phyloP scores from a whole-genome alignment of 2,113 vertebrate genomes.

The Petrocephalus microphthalmus region DNA sequence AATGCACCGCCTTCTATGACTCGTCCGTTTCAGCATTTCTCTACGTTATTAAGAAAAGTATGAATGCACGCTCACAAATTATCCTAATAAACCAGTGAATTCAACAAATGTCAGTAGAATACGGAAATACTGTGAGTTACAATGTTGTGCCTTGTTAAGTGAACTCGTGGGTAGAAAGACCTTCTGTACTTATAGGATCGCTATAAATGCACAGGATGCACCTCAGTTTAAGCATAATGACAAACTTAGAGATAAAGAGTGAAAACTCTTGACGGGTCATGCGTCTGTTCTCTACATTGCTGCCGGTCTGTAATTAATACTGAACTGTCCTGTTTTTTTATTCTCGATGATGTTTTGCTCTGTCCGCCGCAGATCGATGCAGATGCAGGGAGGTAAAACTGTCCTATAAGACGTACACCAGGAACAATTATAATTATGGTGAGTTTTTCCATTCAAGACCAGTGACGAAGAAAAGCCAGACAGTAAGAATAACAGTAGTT shows the following conservation, averaged over 20 bases:
- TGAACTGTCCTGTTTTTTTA: background rate
- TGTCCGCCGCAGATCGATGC: conserved; percentile 73
- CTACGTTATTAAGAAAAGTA: background rate
- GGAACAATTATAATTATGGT: conserved; percentile 98
- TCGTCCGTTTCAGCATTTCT: background rate
- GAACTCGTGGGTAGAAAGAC: background rate
- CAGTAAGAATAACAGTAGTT: background rate
- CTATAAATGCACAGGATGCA: background rate
- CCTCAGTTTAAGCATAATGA: background rate
- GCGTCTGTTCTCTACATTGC: background rate
- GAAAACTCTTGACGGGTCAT: background rate
- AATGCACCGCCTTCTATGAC: background rate
- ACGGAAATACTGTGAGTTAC: background rate
- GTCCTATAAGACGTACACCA: conserved; percentile 74
- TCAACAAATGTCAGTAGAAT: background rate
- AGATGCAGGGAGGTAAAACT: conserved; percentile 78
- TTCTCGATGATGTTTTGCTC: background rate
- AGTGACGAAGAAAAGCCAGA: background rate
- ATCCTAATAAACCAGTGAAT: background rate
- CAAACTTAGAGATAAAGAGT: background rate
- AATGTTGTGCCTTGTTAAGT: background rate
- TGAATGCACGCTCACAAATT: background rate
- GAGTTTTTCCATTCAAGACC: conserved; percentile 41
- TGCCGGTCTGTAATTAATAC: background rate
- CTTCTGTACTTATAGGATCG: background rate